Evolutionary conservation across 2,888 invertebrate genomes (phyloP), one percentile per base, ranked within the genome.

Genomic region (Aporophyla lueneburgensis): DNA sequence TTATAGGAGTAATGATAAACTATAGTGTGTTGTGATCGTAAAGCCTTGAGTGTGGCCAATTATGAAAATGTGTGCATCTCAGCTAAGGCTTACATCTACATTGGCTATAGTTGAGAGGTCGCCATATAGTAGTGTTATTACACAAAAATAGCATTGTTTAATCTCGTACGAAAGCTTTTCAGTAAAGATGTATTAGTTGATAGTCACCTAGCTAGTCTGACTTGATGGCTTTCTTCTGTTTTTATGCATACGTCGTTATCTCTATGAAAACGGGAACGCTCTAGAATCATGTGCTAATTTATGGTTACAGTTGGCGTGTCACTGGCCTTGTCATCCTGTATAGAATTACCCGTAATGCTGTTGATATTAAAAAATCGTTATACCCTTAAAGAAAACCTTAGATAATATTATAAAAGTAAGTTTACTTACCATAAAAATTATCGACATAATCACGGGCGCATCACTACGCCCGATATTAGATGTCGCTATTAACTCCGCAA

Each of bases 401-500:
- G 33, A 33, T 33, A 33, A 2, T 10, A 46, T 12, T 12, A 46
- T 46, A 46, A 46, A 46, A 33, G 12, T 21, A 59, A 59, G 5
- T 59, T 40, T 59, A 59, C 21, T 21, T 33, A 33, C 21, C 19
- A 19, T 49, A 71, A 58, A n/a, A 66, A 68, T 49, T 40, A 80
- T 81, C 87, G 86, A 86, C 43, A 80, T 21, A 46, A 58, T 14
- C 9, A 73, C 33, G 21, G 9, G 74, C 80, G 81, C 96, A 91
- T 89, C 95, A 89, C 94, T 95, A 89, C 86, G 81, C 80, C 89
- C 93, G 92, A 95, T 96, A 96, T 96, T 96, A 96, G 96, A 96
- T 96, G 96, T 96, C 95, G 96, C 96, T 96, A 96, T 96, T 96
- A 96, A 96, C 96, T 96, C 96, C 96, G 96, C 96, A 96, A 96